Conservation (phyloP, 2,888 invertebrate species). For the Rhamphomyia laevipes region DNA sequence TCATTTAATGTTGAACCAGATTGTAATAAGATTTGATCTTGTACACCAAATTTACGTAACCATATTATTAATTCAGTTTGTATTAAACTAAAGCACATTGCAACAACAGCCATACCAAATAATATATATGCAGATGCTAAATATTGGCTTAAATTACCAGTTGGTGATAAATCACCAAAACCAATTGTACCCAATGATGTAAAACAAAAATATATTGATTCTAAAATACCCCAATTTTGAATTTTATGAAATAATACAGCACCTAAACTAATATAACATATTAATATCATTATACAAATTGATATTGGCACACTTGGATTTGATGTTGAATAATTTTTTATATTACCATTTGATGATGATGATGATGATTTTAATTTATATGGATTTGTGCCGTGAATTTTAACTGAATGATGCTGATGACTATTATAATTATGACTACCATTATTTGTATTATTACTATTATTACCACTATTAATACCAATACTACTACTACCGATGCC, state of each 20-base stretch:
- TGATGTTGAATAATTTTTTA: constrained; percentile 5
- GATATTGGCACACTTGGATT: constrained; percentile 67
- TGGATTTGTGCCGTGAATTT: background rate
- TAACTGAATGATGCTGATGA: constrained; percentile 6
- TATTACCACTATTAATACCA: constrained; percentile 7
- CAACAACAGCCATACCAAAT: constrained; percentile 73
- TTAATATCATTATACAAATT: constrained; percentile 73
- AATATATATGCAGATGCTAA: constrained; percentile 71
- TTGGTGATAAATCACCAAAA: constrained; percentile 66
- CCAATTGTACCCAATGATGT: constrained; percentile 72
- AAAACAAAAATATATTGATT: constrained; percentile 74
- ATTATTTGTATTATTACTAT: constrained; percentile 4
- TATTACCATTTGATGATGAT: constrained; percentile 15
- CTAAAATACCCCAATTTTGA: constrained; percentile 84
- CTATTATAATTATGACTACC: background rate
- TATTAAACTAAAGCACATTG: constrained; percentile 77
- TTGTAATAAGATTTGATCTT: constrained; percentile 37
- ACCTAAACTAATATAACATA: constrained; percentile 79
- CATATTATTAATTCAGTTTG: constrained; percentile 57
- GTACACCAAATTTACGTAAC: constrained; percentile 37
- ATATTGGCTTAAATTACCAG: constrained; percentile 57
- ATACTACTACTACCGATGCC: constrained; percentile 13
- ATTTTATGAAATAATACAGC: constrained; percentile 80
- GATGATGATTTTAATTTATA: constrained; percentile 16
- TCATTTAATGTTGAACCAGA: constrained; percentile 28